Evolutionary conservation across 2,113 vertebrate genomes (phyloP).

Genomic region (Corythaixoides concolor): DNA sequence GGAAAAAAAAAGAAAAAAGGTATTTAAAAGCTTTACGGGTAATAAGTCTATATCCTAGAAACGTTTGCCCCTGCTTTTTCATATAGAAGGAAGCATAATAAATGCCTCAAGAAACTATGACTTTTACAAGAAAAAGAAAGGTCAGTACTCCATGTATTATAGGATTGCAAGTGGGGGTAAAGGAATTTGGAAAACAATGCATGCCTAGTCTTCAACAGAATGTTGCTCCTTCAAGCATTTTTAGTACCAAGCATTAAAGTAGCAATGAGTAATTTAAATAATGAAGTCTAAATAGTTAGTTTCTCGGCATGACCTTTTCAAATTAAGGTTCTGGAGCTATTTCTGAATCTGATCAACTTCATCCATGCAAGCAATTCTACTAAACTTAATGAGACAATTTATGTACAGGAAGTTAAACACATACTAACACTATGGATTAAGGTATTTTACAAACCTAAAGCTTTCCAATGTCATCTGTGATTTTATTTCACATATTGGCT

Average conservation of each 20-base stretch:
- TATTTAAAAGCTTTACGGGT: neutral
- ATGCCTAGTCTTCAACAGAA: slow-evolving; percentile 56
- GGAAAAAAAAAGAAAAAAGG: neutral
- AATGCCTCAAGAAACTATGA: neutral
- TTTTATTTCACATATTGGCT: neutral
- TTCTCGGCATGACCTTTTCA: slow-evolving; percentile 6
- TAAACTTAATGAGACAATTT: neutral
- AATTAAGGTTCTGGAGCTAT: neutral
- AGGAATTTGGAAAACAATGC: slow-evolving; percentile 67
- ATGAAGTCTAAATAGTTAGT: slow-evolving; percentile 20
- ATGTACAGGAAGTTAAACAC: neutral
- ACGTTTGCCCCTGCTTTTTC: neutral
- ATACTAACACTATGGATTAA: neutral
- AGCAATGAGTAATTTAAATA: neutral
- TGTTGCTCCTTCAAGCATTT: slow-evolving; percentile 51
- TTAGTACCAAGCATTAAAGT: slow-evolving; percentile 26
- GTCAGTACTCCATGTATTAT: slow-evolving; percentile 57
- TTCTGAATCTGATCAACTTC: slow-evolving; percentile 5
- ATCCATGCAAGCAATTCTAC: neutral
- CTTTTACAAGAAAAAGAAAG: slow-evolving; percentile 40
- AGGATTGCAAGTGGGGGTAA: slow-evolving; percentile 60
- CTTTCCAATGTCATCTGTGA: neutral
- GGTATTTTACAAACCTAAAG: neutral
- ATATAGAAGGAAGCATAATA: neutral
- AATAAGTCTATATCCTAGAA: neutral